Percentiles rank a stretch among this genome's conserved stretches.
Conservation (phyloP, 2,113 vertebrate species). For the Cyprinodon tularosa region DNA sequence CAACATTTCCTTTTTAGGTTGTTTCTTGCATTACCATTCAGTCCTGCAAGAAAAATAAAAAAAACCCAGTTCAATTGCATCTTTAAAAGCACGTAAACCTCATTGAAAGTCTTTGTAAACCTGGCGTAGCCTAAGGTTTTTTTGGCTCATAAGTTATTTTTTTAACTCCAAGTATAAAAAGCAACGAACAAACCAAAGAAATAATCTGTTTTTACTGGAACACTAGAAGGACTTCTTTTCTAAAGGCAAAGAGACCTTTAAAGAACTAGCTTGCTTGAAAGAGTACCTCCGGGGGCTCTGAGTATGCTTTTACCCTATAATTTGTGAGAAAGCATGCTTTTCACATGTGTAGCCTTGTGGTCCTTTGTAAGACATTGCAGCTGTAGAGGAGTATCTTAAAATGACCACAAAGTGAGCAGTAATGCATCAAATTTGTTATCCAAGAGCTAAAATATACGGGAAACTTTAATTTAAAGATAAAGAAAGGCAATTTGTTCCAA, state of each 20-base stretch:
- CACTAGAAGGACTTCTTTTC: conserved; percentile 5
- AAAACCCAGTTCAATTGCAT: neutral
- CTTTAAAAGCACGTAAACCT: neutral
- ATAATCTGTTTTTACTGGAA: conserved; percentile 16
- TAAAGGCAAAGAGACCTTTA: conserved; percentile 34
- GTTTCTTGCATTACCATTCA: neutral
- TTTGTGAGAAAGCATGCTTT: conserved; percentile 36
- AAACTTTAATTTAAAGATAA: conserved; percentile 17
- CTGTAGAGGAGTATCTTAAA: conserved; percentile 16
- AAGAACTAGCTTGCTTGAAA: conserved; percentile 17
- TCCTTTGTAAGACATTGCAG: conserved; percentile 15
- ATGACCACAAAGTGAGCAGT: conserved; percentile 19
- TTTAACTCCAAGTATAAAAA: conserved; percentile 6
- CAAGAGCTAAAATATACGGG: conserved; percentile 16
- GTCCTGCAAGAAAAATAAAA: neutral
- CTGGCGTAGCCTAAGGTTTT: neutral
- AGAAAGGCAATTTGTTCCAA: conserved; percentile 18
- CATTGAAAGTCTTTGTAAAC: neutral
- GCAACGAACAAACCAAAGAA: conserved; percentile 1
- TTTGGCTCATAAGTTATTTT: conserved; percentile 14
- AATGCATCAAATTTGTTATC: conserved; percentile 22
- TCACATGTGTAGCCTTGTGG: conserved; percentile 10
- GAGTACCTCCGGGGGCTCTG: conserved; percentile 26
- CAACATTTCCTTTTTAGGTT: too few relatives aligned
- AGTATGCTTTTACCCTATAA: conserved; percentile 24